phyloP scores from a whole-genome alignment of 1,140 invertebrate species.

The Aphelinus atriplicis region DNA sequence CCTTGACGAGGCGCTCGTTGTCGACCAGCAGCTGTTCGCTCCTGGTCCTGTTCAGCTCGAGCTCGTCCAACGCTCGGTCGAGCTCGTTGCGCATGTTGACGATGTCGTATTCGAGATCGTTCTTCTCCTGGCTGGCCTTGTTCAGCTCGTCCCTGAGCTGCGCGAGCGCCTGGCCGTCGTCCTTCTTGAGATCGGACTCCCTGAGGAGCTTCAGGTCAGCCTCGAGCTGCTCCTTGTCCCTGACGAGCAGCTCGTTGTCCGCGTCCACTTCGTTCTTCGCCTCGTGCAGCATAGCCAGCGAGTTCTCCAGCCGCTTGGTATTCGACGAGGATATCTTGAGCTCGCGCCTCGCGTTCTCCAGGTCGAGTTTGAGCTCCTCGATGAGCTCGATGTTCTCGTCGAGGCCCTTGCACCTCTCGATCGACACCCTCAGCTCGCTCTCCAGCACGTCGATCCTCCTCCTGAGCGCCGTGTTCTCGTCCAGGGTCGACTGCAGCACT shows the following conservation, averaged over 20 bases:
- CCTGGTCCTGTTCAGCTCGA: slow-evolving; percentile 38
- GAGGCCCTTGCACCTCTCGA: slow-evolving; percentile 50
- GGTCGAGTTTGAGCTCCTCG: slow-evolving; percentile 52
- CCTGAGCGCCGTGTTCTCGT: slow-evolving; percentile 54
- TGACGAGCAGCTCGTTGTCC: slow-evolving; percentile 53
- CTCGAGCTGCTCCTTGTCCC: slow-evolving; percentile 53
- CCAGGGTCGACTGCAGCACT: slow-evolving; percentile 45
- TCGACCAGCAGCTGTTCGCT: slow-evolving; percentile 44
- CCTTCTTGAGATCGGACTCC: slow-evolving; percentile 41
- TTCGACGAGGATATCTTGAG: slow-evolving; percentile 42
- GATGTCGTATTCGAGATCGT: slow-evolving; percentile 56
- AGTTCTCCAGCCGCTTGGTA: slow-evolving; percentile 48
- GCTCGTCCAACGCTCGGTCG: slow-evolving; percentile 45
- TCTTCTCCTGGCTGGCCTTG: slow-evolving; percentile 44
- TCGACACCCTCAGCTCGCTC: slow-evolving; percentile 44
- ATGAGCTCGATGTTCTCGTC: slow-evolving; percentile 53
- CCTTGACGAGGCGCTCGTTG: slow-evolving; percentile 51
- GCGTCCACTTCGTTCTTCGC: slow-evolving; percentile 49
- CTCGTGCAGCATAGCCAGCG: slow-evolving; percentile 42
- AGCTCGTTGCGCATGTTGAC: slow-evolving; percentile 55
- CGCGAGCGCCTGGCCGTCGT: slow-evolving; percentile 45
- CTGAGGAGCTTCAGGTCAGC: slow-evolving; percentile 44
- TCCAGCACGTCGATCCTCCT: slow-evolving; percentile 49
- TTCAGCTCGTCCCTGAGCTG: slow-evolving; percentile 50
- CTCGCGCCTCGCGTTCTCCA: slow-evolving; percentile 49